Percentiles rank a stretch among this genome's conserved stretches.
Conservation (phyloP, 2,888 invertebrate species). For the Scaptomyza cyrtandrae region DNA sequence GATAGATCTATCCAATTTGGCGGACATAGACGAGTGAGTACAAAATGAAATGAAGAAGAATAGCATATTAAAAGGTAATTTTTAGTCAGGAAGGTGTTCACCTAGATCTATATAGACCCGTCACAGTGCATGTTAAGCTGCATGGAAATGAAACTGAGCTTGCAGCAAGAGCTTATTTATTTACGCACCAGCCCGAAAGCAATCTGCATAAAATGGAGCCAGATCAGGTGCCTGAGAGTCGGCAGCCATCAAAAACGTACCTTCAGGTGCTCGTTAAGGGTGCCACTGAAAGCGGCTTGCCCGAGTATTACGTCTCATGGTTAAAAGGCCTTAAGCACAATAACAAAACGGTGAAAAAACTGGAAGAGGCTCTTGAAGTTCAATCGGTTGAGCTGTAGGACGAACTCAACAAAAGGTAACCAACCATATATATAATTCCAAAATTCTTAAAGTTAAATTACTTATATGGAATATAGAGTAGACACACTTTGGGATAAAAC, state of each 20-base stretch:
- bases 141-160: conserved; percentile 76
- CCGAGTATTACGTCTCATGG: conserved; percentile 89
- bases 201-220: conserved; percentile 80
- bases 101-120: conserved; percentile 88
- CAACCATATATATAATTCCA: too few species aligned
- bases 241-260: conserved; percentile 92
- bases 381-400: conserved; percentile 48
- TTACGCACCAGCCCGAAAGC: conserved; percentile 86
- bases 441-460: too few species aligned
- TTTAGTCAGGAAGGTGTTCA: conserved; percentile 79
- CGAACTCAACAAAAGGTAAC: neutral
- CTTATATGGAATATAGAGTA: too few species aligned
- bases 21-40: conserved; percentile 88
- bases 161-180: conserved; percentile 90
- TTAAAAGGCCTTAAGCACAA: conserved; percentile 91
- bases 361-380: conserved; percentile 83
- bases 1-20: conserved; percentile 87
- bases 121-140: conserved; percentile 87
- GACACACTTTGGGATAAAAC: too few species aligned
- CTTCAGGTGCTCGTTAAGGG: conserved; percentile 84
- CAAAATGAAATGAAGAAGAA: neutral
- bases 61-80: neutral
- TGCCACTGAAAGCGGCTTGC: conserved; percentile 86
- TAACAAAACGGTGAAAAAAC: conserved; percentile 86
- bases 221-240: conserved; percentile 86